Evolutionary conservation across 1,140 invertebrate species (phyloP), one percentile per base, ranked within the genome.

Genomic region (Oppia nitens): DNA sequence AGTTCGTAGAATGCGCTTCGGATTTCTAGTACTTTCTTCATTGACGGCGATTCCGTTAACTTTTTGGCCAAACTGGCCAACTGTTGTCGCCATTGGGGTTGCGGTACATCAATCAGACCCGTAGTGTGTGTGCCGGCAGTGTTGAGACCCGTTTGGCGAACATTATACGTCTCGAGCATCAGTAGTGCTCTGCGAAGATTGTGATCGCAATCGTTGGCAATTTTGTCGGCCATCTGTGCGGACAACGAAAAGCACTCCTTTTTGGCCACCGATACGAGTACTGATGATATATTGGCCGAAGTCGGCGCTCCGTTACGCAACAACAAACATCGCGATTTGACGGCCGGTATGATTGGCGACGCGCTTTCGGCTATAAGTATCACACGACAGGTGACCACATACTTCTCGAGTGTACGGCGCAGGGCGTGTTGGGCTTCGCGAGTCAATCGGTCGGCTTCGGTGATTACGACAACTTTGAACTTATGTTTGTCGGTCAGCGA

Each of bases 341-440:
- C 94, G 21, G 96, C 92, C 17, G 91, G 90, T 66, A 95, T 91
- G 1, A 98, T 88, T 66, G 85, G 78, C 40, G 90, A 96, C 24
- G 85, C 91, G 4, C 91, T 95, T 70, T 95, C 94, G 6, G 89
- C 87, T 66, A 88, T 90, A 0, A 99, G 75, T 67, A 99, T 94
- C 0, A 99, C 73, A 27, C 96, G 81, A 73, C 96, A 98, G 6
- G 91, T 94, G 17, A 81, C 75, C 60, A 95, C 85, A 72, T 99
- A 98, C 68, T 98, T 99, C 72, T 99, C 96, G 95, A 99, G 98
- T 1, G 96, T 99, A 60, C 96, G 76, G 64, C 96, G 80, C 47
- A 99, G 72, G 0, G 92, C 94, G 73, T 98, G 93, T 70, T 99
- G 96, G 0, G 96, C 96, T 76, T 98, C 94, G 70, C 88, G 92